Evolutionary conservation across 2,113 vertebrate genomes (phyloP), one percentile per base, ranked within the genome.

Genomic region (Callopanchax toddi): DNA sequence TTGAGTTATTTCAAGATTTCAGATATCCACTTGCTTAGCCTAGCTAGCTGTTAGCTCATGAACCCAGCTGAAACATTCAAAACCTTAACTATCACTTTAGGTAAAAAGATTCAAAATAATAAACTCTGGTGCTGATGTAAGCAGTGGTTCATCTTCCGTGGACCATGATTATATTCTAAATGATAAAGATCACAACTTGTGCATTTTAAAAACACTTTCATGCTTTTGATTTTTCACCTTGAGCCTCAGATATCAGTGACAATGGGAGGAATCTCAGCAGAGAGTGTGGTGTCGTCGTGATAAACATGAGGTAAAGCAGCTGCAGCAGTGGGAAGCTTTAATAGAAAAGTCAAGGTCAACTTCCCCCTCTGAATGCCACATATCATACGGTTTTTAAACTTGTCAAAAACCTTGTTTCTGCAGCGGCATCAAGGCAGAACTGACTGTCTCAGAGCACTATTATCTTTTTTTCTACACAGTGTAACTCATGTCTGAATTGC

Each of bases 401-500:
- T 32, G 49, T 29, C 25, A 4, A 29, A n/a, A 51, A 11, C 16
- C 11, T 13, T 17, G 23, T 49, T 49, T 16, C 22, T 17, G 6
- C 23, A 49, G 6, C 15, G 6, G 6, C 46, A 49, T 15, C 23
- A 17, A 17, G 23, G 15, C 15, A 50, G 48, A 50, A 9, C 25
- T 8, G 15, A 8, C 29, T 25, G 7, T 11, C 8, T 32, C 25
- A 26, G 16, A n/a, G 6, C 17, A 8, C 29, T 32, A 6, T 32
- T 9, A 43, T 5, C 10, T 43, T 2, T 21, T 26, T 39, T 48
- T 32, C 13, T 39, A 16, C 7, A 42, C 13, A 25, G 22, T 25
- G 17, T 21, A 49, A 39, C 16, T 7, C 45, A 52, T 61, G 42
- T 11, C 22, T 54, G 42, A 18, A 57, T 54, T n/a, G 13, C 45